Evolutionary conservation across 2,113 vertebrate species (phyloP), one percentile per base, ranked within the genome.

Genomic region (Xyrauchen texanus): DNA sequence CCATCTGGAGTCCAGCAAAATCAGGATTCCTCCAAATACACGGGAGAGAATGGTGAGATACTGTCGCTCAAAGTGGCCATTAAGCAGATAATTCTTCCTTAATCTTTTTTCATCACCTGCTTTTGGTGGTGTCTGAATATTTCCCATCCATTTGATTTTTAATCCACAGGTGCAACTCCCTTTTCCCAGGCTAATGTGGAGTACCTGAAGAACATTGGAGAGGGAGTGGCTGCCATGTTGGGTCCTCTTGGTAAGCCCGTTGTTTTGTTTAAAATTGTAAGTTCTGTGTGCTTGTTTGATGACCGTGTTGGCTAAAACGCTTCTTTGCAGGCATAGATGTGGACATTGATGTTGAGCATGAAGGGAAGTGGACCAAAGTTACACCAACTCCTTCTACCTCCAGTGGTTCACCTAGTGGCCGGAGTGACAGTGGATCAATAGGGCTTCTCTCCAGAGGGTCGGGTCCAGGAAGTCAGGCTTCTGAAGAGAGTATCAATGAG

Each of bases 261-360:
- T 58, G 6, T 57, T 5, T n/a, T 6, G 6, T 58, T 15, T 58
- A 10, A 10, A 10, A 10, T 53, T 8, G 9, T 11, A 6, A 15
- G 21, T 34, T 51, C 51, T 4, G 2, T 15, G 10, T 46, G 4
- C n/a, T 16, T 16, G 12, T 16, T 47, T 47, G 55, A 15, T 16
- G 57, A 44, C 12, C 34, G 15, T 4, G 12, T 16, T 69, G 42
- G 13, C 4, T 53, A 66, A 60, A 34, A 34, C 21, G 21, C 3
- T 7, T 51, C 2, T 61, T 86, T 84, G 5, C 82, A 99, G 98
- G 98, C 61, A 99, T 99, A 0, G 95, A 99, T 2, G 98, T 99
- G 66, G 97, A 99, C 82, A 98, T 99, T 0, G 98, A 99, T 0
- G 97, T 99, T 84, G 98, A 99, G 64, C 97, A 99, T 0, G 92